phyloP scores from a whole-genome alignment of 2,888 invertebrate species.

The Diaperis boleti region DNA sequence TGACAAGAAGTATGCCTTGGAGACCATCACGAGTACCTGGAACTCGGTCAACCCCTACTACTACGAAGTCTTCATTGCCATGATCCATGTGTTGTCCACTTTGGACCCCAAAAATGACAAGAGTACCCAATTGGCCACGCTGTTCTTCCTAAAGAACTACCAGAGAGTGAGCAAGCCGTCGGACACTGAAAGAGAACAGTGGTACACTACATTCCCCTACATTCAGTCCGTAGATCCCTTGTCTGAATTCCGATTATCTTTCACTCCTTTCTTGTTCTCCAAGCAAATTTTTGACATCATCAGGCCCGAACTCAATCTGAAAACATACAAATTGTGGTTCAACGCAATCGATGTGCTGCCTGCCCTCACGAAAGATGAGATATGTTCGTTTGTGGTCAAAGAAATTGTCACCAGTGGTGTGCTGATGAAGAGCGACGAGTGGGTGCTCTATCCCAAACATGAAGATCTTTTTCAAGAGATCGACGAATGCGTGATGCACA shows the following conservation, averaged over 20 bases:
- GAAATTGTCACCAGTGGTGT: constrained; percentile 58
- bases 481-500: constrained; percentile 62
- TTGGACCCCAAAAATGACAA: constrained; percentile 14
- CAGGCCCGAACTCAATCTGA: constrained; percentile 66
- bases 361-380: constrained; percentile 64
- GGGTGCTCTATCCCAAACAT: constrained; percentile 60
- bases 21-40: neutral
- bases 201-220: constrained; percentile 63
- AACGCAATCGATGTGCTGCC: constrained; percentile 59
- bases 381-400: constrained; percentile 68
- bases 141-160: constrained; percentile 61
- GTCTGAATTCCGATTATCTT: constrained; percentile 69
- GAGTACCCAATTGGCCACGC: constrained; percentile 46
- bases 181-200: constrained; percentile 66
- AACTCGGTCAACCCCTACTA: constrained; percentile 65
- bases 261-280: constrained; percentile 59
- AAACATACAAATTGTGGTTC: constrained; percentile 68
- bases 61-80: constrained; percentile 68
- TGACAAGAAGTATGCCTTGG: constrained; percentile 56
- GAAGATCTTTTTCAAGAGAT: constrained; percentile 61
- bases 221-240: constrained; percentile 64
- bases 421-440: constrained; percentile 48
- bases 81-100: constrained; percentile 60
- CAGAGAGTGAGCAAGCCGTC: constrained; percentile 63
- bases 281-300: constrained; percentile 66